phyloP scores from a whole-genome alignment of 2,888 invertebrate genomes.

The Cerastoderma edule region DNA sequence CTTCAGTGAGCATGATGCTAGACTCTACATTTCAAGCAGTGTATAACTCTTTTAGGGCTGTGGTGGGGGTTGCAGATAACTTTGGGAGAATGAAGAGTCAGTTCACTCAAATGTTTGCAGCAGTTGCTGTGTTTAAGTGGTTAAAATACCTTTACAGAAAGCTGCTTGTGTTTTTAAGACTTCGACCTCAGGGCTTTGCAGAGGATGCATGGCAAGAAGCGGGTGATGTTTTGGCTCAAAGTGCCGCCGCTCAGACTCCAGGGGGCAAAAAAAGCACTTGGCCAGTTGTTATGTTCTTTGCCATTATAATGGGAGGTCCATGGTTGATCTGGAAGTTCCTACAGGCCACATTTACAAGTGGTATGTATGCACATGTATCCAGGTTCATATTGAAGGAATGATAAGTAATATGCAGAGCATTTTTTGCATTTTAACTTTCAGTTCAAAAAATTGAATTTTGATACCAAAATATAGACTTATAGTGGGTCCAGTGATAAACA shows the following conservation, averaged over 20 bases:
- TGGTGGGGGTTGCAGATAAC: constrained; percentile 97
- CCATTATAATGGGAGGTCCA: constrained; percentile 94
- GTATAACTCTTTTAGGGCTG: constrained; percentile 97
- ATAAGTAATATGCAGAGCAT: no score
- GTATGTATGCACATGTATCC: constrained; percentile 6
- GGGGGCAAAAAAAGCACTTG: constrained; percentile 87
- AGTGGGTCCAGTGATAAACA: no score
- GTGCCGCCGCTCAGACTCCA: constrained; percentile 80
- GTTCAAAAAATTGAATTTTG: no score
- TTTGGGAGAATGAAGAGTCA: constrained; percentile 92
- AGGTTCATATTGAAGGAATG: background rate
- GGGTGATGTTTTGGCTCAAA: constrained; percentile 63
- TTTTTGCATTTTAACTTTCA: no score
- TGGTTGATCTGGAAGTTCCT: constrained; percentile 94
- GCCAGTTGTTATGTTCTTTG: constrained; percentile 95
- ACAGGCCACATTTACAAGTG: constrained; percentile 40
- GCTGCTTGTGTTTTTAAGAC: constrained; percentile 87
- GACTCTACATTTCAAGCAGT: constrained; percentile 98
- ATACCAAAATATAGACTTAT: no score
- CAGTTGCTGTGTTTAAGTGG: constrained; percentile 92
- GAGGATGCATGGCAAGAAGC: constrained; percentile 83
- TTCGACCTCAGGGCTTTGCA: constrained; percentile 82
- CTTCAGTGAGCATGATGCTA: constrained; percentile 97
- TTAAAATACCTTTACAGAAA: constrained; percentile 92
- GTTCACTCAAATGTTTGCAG: constrained; percentile 94